phyloP scores from a whole-genome alignment of 2,888 invertebrate genomes.

The Leptopilina drosophilae region DNA sequence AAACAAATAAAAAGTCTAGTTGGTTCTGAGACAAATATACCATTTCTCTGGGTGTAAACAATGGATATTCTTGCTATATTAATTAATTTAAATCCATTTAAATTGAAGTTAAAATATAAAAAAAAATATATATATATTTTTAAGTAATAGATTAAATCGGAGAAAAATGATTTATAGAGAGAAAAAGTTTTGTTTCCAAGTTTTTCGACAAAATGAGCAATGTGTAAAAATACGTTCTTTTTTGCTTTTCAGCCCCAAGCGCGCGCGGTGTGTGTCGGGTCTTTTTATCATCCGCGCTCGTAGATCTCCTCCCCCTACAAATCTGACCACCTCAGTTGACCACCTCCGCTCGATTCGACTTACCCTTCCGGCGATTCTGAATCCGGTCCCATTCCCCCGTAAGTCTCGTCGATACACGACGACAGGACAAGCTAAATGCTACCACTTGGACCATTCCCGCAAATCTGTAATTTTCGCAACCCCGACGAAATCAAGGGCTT shows the following conservation, averaged over 20 bases:
- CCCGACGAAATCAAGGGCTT: constrained; percentile 75
- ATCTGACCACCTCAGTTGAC: constrained; percentile 65
- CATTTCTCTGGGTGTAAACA: no score
- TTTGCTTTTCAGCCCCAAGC: constrained; percentile 41
- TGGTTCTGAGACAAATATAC: no score
- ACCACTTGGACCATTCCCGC: constrained; percentile 63
- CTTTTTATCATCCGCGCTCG: constrained; percentile 69
- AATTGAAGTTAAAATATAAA: no score
- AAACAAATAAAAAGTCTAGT: no score
- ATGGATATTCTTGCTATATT: no score
- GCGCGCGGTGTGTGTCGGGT: constrained; percentile 48
- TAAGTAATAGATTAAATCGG: no score
- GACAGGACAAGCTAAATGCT: constrained; percentile 60
- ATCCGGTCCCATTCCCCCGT: constrained; percentile 32
- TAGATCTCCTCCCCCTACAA: constrained; percentile 63
- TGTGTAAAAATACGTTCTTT: constrained; percentile 57
- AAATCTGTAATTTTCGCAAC: constrained; percentile 75
- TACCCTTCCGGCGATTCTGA: constrained; percentile 55
- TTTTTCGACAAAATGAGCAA: constrained; percentile 53
- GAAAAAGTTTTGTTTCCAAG: background rate
- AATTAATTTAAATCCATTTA: no score
- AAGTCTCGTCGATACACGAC: constrained; percentile 63
- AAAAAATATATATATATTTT: no score
- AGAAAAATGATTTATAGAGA: no score
- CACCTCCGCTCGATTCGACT: constrained; percentile 57